Evolutionary conservation across 2,888 invertebrate species (phyloP), one percentile per base, ranked within the genome.

Genomic region (Metalampra italica): DNA sequence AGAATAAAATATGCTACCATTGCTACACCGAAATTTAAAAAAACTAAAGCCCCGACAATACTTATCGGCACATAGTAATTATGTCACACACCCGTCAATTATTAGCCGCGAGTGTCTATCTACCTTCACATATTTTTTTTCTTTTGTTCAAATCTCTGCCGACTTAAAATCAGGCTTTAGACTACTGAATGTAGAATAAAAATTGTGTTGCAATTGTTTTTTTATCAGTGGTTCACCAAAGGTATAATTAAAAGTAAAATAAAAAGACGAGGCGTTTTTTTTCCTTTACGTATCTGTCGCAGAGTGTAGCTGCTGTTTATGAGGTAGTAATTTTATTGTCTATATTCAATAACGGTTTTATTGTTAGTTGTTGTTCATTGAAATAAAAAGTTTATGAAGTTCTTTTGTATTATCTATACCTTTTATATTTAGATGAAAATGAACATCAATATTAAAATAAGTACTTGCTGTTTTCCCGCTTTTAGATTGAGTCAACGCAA

Each of bases 81-180:
- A 61, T 56, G 59, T 59, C 59, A 59, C 53, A 57, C 52, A 57
- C 49, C 61, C 29, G 52, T 50, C 51, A 59, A 61, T 61, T 61
- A 60, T 40, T 22, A 14, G 34, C 30, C 15, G 34, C 41, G 32
- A 32, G 34, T 40, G 46, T 46, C 32, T 38, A 30, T 15, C 29
- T 29, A 34, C 41, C 14, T 22, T 22, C 37, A 22, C 13, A 45
- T 29, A n/a, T 46, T 40, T 39, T 46, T 45, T 13, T 45, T 39
- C 12, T 12, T 45, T 34, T 46, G 11, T 36, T 44, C 22, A 49
- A 53, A 54, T 56, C 50, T 51, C 41, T 43, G 30, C 40, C 44
- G 39, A 38, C 29, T 29, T 53, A 44, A 56, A 59, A 55, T 53
- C 53, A 55, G 46, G 42, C 56, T 55, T 47, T 59, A 56, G 13